A percentile compares a stretch with the other conserved stretches of the same genome.
Conservation (phyloP, 2,888 invertebrate species). For the Cyclophora punctaria region DNA sequence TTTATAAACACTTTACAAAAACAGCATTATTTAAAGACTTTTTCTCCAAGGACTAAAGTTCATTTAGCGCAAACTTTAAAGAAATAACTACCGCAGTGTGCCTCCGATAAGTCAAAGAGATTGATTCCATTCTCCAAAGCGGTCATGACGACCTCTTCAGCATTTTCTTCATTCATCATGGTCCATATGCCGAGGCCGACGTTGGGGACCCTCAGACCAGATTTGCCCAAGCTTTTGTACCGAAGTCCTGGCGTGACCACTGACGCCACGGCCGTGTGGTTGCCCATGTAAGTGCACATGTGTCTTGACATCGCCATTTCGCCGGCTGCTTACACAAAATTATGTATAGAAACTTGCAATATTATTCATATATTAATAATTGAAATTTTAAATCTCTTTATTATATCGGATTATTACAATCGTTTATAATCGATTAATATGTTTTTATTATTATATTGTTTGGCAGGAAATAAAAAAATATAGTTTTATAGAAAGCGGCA, state of each 20-base stretch:
- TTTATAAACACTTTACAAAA: too few species aligned
- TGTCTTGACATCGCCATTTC: conserved; percentile 60
- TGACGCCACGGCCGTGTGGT: conserved; percentile 78
- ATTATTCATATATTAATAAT: too few species aligned
- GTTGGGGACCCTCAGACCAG: conserved; percentile 94
- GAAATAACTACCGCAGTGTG: conserved; percentile 80
- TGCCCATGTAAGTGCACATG: conserved; percentile 69
- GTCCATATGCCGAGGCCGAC: conserved; percentile 96
- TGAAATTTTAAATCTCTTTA: too few species aligned
- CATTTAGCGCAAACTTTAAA: conserved; percentile 2
- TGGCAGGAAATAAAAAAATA: too few species aligned
- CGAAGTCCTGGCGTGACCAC: conserved; percentile 87
- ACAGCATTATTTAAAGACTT: too few species aligned
- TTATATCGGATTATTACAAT: too few species aligned
- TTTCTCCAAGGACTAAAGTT: too few species aligned
- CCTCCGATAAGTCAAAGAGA: conserved; percentile 96
- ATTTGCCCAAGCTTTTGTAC: conserved; percentile 96
- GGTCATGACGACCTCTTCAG: conserved; percentile 92
- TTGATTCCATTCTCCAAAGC: conserved; percentile 98
- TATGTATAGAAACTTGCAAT: too few species aligned
- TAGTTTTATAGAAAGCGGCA: too few species aligned
- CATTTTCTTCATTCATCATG: conserved; percentile 87
- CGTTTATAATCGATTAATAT: too few species aligned
- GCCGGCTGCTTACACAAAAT: conserved; percentile 32
- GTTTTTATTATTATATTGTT: too few species aligned